These are phyloP conservation scores for Calidris pugnax DNA, from an alignment of 2,113 vertebrate genomes.

Conservation along the genomic window DNA sequence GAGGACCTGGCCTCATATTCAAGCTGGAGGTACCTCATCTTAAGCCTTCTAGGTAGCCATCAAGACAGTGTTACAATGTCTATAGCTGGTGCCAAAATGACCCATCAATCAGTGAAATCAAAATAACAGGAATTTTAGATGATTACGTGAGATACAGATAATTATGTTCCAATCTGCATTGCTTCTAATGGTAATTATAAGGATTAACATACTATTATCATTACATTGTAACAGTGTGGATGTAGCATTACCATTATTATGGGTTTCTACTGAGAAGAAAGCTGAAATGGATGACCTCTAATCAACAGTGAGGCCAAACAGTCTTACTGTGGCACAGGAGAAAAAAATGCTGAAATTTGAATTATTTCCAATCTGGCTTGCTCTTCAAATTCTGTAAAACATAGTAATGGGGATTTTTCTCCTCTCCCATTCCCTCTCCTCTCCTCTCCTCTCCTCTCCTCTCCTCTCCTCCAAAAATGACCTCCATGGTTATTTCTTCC, in stretches of 20 bases:
- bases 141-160: not conserved
- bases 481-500: not conserved
- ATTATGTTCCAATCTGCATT: not conserved
- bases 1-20: not conserved
- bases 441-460: not conserved
- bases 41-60: not conserved
- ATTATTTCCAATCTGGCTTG: not conserved
- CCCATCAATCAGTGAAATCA: not conserved
- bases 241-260: not conserved
- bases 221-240: not conserved
- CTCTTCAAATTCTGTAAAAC: not conserved
- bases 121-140: conserved; percentile 10
- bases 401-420: not conserved
- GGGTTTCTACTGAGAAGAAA: not conserved
- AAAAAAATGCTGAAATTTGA: not conserved
- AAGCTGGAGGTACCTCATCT: not conserved
- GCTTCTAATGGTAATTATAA: not conserved
- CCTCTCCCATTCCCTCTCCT: not conserved
- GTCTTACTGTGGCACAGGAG: not conserved
- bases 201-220: not conserved
- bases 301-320: not conserved
- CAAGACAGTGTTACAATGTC: not conserved
- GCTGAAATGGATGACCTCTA: not conserved
- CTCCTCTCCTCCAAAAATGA: not conserved
- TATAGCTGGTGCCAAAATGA: not conserved